phyloP scores from a whole-genome alignment of 2,113 vertebrate species.

The Nycticebus coucang region DNA sequence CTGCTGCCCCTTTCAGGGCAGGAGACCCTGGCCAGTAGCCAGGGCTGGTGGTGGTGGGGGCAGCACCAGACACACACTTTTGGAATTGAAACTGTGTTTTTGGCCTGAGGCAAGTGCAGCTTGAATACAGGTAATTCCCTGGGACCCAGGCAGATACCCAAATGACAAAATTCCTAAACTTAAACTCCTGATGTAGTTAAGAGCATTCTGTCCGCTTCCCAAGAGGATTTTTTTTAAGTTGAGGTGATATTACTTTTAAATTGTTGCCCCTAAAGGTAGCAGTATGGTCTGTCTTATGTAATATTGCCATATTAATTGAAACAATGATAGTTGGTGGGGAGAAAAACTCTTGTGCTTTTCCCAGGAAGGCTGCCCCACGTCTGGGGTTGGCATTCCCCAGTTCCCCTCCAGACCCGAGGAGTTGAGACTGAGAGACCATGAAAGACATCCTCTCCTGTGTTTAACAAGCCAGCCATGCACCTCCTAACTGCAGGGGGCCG shows the following conservation, averaged over 20 bases:
- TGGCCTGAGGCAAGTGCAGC: conserved; percentile 68
- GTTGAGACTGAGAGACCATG: neutral
- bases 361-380: neutral
- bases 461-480: neutral
- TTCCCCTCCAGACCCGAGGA: neutral
- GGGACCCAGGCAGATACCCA: conserved; percentile 70
- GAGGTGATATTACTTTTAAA: neutral
- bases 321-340: neutral
- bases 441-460: neutral
- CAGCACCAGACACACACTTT: neutral
- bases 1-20: neutral
- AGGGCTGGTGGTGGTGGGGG: neutral
- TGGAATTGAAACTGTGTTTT: conserved; percentile 70
- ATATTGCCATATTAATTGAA: neutral
- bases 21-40: neutral
- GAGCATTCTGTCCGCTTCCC: neutral
- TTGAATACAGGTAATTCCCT: conserved; percentile 64
- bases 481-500: neutral
- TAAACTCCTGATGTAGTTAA: conserved; percentile 64
- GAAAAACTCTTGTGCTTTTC: neutral
- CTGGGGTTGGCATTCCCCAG: neutral
- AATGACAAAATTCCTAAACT: conserved; percentile 64
- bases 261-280: neutral
- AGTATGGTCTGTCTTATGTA: neutral
- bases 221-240: conserved; percentile 7